Percentiles rank a stretch among this genome's conserved stretches.
phyloP scores from a whole-genome alignment of 2,113 vertebrate species.

The Panurus biarmicus region DNA sequence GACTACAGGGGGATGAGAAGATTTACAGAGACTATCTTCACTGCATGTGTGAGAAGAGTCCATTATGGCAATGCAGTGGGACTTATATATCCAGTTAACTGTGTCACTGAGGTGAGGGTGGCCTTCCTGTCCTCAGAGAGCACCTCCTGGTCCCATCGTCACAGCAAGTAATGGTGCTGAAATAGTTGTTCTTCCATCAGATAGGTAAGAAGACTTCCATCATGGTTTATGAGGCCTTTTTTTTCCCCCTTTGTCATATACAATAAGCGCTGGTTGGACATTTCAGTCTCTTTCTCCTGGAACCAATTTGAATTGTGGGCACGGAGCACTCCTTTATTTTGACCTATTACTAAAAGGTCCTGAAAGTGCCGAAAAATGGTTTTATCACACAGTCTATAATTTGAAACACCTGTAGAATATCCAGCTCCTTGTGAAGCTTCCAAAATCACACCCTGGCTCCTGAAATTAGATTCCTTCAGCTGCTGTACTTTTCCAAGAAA shows the following conservation, averaged over 20 bases:
- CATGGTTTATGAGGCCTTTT: neutral
- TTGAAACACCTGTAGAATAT: neutral
- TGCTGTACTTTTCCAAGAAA: neutral
- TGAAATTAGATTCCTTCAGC: neutral
- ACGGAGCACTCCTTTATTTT: neutral
- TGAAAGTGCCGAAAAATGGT: neutral
- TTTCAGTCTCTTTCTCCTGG: neutral
- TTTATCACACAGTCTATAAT: neutral
- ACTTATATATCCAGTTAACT: neutral
- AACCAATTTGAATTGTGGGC: neutral
- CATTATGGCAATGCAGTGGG: neutral
- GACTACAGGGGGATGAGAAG: neutral
- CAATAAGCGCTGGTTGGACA: neutral
- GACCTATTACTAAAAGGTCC: neutral
- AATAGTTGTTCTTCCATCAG: neutral
- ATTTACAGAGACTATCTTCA: neutral
- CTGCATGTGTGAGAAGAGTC: neutral
- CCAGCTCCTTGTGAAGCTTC: neutral
- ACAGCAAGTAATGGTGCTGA: neutral
- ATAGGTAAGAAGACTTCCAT: neutral
- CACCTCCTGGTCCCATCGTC: neutral
- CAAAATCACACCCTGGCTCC: neutral
- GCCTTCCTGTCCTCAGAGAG: neutral
- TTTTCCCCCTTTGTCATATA: neutral
- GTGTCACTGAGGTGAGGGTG: neutral